Conservation (phyloP, 2,797 vertebrate genomes). For the Spinus olivaceus region DNA sequence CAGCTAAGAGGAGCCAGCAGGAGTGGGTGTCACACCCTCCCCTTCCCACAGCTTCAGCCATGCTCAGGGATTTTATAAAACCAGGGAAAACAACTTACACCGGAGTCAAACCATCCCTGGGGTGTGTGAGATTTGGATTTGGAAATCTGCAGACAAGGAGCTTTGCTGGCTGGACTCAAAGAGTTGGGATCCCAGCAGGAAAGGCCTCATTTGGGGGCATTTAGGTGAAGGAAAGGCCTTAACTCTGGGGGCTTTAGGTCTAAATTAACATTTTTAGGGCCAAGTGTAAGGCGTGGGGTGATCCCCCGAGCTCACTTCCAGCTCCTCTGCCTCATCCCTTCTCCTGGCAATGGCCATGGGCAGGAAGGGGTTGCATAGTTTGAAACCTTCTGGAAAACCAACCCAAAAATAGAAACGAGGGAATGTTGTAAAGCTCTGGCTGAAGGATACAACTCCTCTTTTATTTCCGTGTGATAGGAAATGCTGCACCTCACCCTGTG, state of each 20-base stretch:
- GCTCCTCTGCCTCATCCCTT: neutral
- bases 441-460: neutral
- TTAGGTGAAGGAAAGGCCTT: neutral
- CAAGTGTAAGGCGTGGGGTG: neutral
- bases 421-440: neutral
- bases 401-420: neutral
- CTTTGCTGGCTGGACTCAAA: neutral
- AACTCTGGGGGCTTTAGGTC: neutral
- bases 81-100: neutral
- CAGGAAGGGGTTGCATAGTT: slow-evolving; percentile 48
- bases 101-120: neutral
- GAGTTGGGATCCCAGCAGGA: neutral
- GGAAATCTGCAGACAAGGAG: neutral
- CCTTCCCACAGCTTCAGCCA: neutral
- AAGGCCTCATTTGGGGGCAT: neutral
- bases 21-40: neutral
- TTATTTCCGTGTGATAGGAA: neutral
- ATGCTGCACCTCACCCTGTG: neutral
- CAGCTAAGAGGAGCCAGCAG: neutral
- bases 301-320: neutral
- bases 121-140: neutral
- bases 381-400: neutral
- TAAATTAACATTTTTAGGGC: neutral
- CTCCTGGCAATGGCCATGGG: neutral
- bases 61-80: neutral